Conservation (phyloP, 1,140 invertebrate genomes). For the Pentalonia nigronervosa region DNA sequence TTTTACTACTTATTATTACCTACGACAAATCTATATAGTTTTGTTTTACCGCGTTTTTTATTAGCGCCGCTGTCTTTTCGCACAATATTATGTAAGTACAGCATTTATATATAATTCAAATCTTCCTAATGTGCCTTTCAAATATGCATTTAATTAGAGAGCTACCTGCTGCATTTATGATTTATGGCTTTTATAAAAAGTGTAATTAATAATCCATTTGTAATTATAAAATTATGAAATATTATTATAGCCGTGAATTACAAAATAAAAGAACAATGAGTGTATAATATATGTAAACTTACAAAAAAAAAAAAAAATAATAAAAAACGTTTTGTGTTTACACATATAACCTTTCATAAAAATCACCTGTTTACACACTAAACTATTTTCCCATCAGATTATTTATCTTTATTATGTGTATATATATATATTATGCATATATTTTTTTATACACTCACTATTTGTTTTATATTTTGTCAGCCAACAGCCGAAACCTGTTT, state of each 20-base stretch:
- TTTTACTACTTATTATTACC: not conserved
- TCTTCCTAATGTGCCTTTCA: not conserved
- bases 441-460: not conserved
- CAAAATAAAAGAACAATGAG: not conserved
- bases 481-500: slow-evolving; percentile 23
- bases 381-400: slow-evolving; percentile 51
- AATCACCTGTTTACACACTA: slow-evolving; percentile 52
- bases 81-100: too few species aligned
- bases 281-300: not conserved
- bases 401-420: slow-evolving; percentile 43
- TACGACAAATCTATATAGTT: not conserved
- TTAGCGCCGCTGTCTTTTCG: not conserved
- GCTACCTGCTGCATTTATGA: not conserved
- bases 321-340: slow-evolving; percentile 8
- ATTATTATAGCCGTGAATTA: slow-evolving; percentile 12
- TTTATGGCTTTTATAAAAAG: not conserved
- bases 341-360: slow-evolving; percentile 51
- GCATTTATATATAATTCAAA: not conserved
- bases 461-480: slow-evolving; percentile 50
- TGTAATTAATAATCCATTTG: slow-evolving; percentile 9
- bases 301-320: not conserved
- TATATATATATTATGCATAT: not conserved
- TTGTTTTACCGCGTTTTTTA: not conserved
- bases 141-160: not conserved
- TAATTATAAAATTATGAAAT: slow-evolving; percentile 22